Percentiles rank a stretch among this genome's conserved stretches.
phyloP scores from a whole-genome alignment of 92 coral and sea anemone species.

The Epizoanthus illoricatus region DNA sequence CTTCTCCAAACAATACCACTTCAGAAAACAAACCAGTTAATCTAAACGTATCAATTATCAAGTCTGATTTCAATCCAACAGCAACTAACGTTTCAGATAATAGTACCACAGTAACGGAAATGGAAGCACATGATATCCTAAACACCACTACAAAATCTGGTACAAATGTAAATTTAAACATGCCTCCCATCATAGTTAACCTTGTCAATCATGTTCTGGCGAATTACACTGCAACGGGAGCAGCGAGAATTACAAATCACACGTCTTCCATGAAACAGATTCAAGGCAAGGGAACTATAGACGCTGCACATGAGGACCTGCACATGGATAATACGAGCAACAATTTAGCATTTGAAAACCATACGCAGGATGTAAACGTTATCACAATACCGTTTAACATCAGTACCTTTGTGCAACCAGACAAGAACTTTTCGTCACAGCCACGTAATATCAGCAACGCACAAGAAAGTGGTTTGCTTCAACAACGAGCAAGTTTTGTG shows the following conservation, averaged over 20 bases:
- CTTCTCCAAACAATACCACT: neutral
- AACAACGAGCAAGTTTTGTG: neutral
- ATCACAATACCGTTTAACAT: neutral
- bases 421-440: neutral
- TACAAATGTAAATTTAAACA: too few species aligned
- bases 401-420: neutral
- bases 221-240: too few species aligned
- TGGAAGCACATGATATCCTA: too few species aligned
- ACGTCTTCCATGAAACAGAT: neutral
- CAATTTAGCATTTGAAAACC: neutral
- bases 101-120: neutral
- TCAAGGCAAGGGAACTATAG: slow-evolving; percentile 25
- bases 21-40: neutral
- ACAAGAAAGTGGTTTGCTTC: neutral
- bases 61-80: neutral
- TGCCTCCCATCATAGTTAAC: too few species aligned
- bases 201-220: too few species aligned
- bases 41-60: neutral
- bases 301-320: neutral
- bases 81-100: neutral
- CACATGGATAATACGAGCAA: neutral
- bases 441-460: neutral
- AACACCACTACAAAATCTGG: too few species aligned
- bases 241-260: too few species aligned
- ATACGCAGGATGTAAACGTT: neutral